Evolutionary conservation across 2,797 vertebrate genomes (phyloP), one percentile per base, ranked within the genome.

Genomic region (Florisuga fusca): DNA sequence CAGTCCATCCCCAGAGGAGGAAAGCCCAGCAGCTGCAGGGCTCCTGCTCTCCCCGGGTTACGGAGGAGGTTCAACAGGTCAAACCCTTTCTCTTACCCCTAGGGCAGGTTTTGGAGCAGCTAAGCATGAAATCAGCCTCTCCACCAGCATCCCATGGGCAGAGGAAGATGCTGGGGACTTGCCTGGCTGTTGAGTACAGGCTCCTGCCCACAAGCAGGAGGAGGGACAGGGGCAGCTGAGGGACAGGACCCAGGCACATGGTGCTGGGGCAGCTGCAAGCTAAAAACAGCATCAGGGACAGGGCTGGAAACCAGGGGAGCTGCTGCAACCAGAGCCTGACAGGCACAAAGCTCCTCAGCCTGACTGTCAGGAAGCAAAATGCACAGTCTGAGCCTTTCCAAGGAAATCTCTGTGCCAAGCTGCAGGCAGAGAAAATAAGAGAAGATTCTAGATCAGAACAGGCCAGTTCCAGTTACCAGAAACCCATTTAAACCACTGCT

Each of bases 151-250:
- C 29, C 75, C 59, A 50, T 1, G 19, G 64, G 50, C 54, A 87
- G 23, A 74, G 36, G 20, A 36, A 75, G 59, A 55, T 10, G 18
- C 15, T 7, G 41, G 11, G 27, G 33, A 36, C 21, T 13, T 33
- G 54, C 14, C 50, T 3, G 2, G 19, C 6, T 57, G 14, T 20
- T 2, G 0, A 1, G 5, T 26, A 18, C 2, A 7, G 21, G 25
- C 13, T 78, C 58, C 66, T 63, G n/a, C 9, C 8, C 74, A 59
- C 21, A 12, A 13, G 12, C 6, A 6, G 55, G n/a, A 69, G 48
- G 23, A 67, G 45, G 48, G 50, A 67, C 23, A 11, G 1, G 15
- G n/a, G 51, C 58, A 38, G 77, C 41, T 51, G 66, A 51, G 27
- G 43, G 48, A 34, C 69, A 82, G 23, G 34, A 38, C 51, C 20